Percentiles rank a stretch among this genome's conserved stretches.
Evolutionary conservation across 2,113 vertebrate genomes (phyloP).

Genomic region (Burhinus oedicnemus): DNA sequence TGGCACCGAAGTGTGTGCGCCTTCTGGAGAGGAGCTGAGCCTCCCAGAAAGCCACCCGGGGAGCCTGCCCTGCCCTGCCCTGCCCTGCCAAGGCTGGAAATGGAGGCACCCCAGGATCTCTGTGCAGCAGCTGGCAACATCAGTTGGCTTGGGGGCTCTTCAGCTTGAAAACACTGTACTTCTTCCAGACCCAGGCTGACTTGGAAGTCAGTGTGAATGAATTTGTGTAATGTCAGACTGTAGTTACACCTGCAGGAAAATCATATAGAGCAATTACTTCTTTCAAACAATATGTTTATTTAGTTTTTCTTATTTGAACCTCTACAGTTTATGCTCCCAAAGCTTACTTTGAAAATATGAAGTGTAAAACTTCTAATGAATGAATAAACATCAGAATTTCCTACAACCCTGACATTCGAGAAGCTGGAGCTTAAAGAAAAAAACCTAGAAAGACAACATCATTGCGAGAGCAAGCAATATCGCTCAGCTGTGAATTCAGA

Average conservation of each 20-base stretch:
- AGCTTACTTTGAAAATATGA: background rate
- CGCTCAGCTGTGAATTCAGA: background rate
- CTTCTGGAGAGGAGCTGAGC: background rate
- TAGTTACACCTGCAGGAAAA: background rate
- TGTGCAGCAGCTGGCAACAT: background rate
- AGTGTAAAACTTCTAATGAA: background rate
- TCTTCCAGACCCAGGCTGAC: background rate
- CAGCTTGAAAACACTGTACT: background rate
- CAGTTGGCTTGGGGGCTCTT: background rate
- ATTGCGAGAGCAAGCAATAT: background rate
- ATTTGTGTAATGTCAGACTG: background rate
- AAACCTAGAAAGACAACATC: background rate
- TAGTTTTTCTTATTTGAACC: background rate
- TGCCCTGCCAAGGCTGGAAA: background rate
- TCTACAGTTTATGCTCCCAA: background rate
- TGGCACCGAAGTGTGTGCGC: rapidly evolving
- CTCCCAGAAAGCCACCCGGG: rapidly evolving
- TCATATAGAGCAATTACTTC: background rate
- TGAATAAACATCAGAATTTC: background rate
- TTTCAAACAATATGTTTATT: background rate
- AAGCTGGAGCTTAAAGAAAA: background rate
- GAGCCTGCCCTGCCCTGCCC: no score
- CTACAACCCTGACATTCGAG: background rate
- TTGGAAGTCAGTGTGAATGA: background rate
- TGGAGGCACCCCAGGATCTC: background rate